phyloP scores from a whole-genome alignment of 2,113 vertebrate genomes.

The Corythornis cristatus region DNA sequence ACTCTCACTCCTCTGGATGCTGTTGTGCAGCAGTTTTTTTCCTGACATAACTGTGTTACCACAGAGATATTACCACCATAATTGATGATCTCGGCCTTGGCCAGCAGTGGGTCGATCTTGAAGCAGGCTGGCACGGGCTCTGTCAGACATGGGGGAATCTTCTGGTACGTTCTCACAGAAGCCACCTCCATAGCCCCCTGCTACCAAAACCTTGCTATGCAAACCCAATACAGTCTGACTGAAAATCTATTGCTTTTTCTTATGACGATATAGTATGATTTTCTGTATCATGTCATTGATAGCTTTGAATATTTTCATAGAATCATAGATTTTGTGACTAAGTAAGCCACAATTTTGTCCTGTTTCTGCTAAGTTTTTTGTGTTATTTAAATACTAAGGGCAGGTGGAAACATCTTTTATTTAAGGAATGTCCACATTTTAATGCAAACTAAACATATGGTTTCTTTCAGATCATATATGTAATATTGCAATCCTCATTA shows the following conservation, averaged over 20 bases:
- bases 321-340: neutral
- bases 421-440: neutral
- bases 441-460: neutral
- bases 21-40: neutral
- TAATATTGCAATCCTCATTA: neutral
- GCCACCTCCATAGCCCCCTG: rapidly evolving
- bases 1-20: neutral
- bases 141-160: neutral
- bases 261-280: neutral
- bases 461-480: neutral
- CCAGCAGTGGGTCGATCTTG: rapidly evolving
- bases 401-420: neutral
- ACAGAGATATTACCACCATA: rapidly evolving
- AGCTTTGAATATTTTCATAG: neutral
- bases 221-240: neutral
- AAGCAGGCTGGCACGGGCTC: rapidly evolving
- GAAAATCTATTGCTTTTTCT: neutral
- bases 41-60: neutral
- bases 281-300: neutral
- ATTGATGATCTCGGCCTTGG: rapidly evolving
- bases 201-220: neutral
- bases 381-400: neutral
- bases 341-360: neutral
- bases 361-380: neutral
- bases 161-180: neutral